Evolutionary conservation across 2,113 vertebrate species (phyloP).

Genomic region (Edolisoma coerulescens): DNA sequence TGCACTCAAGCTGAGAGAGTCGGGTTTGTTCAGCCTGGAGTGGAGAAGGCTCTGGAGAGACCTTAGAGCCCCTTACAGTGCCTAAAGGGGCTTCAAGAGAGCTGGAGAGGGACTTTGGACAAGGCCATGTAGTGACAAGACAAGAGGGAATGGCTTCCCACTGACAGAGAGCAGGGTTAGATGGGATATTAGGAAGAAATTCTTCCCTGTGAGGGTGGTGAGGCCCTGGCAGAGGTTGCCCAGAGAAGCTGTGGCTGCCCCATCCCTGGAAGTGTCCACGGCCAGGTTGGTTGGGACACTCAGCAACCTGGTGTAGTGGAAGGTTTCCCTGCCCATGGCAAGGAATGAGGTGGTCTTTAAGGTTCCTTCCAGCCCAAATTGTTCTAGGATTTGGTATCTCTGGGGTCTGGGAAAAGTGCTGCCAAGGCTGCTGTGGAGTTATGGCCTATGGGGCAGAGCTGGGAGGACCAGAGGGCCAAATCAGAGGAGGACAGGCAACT

Average conservation of each 20-base stretch:
- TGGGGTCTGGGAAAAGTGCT: background rate
- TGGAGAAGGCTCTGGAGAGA: background rate
- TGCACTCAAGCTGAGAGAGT: background rate
- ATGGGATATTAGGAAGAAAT: background rate
- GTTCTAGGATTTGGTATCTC: background rate
- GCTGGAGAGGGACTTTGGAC: background rate
- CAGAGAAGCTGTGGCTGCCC: background rate
- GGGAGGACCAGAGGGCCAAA: background rate
- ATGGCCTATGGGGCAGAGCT: rapidly evolving
- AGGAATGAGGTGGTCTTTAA: background rate
- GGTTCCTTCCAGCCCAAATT: background rate
- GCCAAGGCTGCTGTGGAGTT: background rate
- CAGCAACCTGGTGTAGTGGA: background rate
- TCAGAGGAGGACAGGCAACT: background rate
- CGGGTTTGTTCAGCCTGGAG: background rate
- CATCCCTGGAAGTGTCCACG: background rate
- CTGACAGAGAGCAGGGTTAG: background rate
- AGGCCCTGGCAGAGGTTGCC: background rate
- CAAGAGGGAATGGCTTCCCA: background rate
- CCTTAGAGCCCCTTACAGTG: background rate
- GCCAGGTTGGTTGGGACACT: background rate
- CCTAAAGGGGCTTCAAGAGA: background rate
- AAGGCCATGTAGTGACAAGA: background rate
- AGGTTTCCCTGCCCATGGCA: background rate
- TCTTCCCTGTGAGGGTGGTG: background rate